phyloP scores from a whole-genome alignment of 2,888 invertebrate species.

The Agrochola lota region DNA sequence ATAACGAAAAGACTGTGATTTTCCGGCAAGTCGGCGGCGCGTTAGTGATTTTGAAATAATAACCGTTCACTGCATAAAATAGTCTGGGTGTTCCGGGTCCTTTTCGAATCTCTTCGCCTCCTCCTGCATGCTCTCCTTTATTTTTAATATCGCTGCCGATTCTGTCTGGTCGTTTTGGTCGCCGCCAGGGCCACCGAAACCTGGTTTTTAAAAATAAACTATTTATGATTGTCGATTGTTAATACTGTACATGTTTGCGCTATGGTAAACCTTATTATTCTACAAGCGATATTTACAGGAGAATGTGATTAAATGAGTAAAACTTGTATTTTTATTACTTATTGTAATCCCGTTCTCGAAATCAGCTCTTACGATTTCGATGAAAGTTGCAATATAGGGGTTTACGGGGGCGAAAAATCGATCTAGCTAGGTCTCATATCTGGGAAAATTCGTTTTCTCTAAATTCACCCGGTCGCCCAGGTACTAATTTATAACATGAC shows the following conservation, averaged over 20 bases:
- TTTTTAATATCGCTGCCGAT: constrained; percentile 99
- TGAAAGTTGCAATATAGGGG: too few relatives aligned
- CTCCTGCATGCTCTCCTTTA: constrained; percentile 99
- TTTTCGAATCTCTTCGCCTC: constrained; percentile 99
- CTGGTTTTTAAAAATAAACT: constrained; percentile 76
- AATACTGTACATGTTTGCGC: constrained; percentile 40
- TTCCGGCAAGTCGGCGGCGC: constrained; percentile 67
- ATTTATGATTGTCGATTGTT: constrained; percentile 62
- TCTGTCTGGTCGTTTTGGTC: constrained; percentile 97
- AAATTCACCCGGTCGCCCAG: too few relatives aligned
- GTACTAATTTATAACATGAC: too few relatives aligned
- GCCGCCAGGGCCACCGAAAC: constrained; percentile 89
- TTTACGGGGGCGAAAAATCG: too few relatives aligned
- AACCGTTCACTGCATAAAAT: constrained; percentile 97
- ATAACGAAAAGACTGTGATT: constrained; percentile 10
- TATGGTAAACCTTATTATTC: constrained; percentile 11
- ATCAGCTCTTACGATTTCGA: too few relatives aligned
- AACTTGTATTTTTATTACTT: too few relatives aligned
- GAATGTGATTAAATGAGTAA: neutral
- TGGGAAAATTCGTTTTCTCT: too few relatives aligned
- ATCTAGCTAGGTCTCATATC: too few relatives aligned
- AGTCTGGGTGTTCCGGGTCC: constrained; percentile 99
- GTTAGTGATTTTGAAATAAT: constrained; percentile 40
- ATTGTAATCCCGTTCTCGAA: too few relatives aligned
- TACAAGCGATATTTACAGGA: constrained; percentile 20